Base-by-base conservation (phyloP, 2,888 invertebrate species). In the Scaptodrosophila latifasciaeformis region DNA sequence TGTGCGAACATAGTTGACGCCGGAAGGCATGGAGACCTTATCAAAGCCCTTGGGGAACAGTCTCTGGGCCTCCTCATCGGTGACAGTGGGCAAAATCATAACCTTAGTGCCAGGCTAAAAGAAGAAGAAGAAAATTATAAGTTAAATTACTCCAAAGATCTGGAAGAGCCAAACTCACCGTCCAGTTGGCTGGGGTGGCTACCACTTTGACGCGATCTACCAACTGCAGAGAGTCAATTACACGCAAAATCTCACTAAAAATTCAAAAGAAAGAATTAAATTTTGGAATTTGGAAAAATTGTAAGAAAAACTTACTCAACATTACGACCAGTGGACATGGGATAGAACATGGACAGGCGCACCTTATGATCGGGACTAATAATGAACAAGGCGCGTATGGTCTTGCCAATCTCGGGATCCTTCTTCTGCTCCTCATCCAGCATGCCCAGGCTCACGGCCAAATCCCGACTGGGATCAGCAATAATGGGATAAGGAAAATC, bases 121-220 rank as follows among this genome's bases (percentile, higher is more conserved):
- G n/a, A 6, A 5, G 27, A 47, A 12, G n/a, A 42, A 6, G 5
- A 6, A 24, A 24, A 35, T 1, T 27, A 12, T 5, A 17, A 15
- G 10, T 18, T 10, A 2, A n/a, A 3, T 10, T 4, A 18, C 13
- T 10, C 7, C 7, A 34, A 44, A 0, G 6, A 24, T 13, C 18
- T 21, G n/a, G n/a, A n/a, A n/a, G n/a, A n/a, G n/a, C n/a, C n/a
- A n/a, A n/a, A 86, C 88, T 87, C 87, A 93, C 93, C 86, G 90
- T 89, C 96, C 96, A 96, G 84, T 95, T 92, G 18, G 92, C 95
- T 15, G 96, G 96, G 2, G 96, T 96, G 6, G 95, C 96, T 53
- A 94, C 89, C 56, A 92, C 88, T 67, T 92, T 91, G 50, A 89
- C 86, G 53, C 87, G 88, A 64, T 91, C 91, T 1, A 92, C 92